A percentile compares a stretch with the other conserved stretches of the same genome.
phyloP scores from a whole-genome alignment of 2,113 vertebrate species.

The Ciconia boyciana region DNA sequence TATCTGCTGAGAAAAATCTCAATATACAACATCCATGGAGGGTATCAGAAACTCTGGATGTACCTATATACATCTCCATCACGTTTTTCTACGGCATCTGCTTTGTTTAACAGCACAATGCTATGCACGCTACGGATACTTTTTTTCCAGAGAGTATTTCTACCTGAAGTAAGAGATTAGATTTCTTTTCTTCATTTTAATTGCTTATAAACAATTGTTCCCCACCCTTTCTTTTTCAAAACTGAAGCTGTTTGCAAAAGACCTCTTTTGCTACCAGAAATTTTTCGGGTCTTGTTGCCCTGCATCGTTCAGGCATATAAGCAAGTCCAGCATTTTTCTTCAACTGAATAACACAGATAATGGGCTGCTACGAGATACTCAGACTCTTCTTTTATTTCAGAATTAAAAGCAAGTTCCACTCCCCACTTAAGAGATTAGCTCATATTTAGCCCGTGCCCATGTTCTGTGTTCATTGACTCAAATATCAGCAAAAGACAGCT shows the following conservation, averaged over 20 bases:
- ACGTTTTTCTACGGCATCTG: neutral
- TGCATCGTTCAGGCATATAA: neutral
- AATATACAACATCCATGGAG: neutral
- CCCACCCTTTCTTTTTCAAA: neutral
- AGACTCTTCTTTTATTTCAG: constrained; percentile 34
- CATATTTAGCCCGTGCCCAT: neutral
- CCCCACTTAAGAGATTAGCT: constrained; percentile 14
- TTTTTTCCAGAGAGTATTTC: neutral
- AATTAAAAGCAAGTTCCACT: constrained; percentile 21
- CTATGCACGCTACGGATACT: neutral
- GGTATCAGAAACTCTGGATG: neutral
- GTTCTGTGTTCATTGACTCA: neutral
- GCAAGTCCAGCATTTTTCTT: constrained; percentile 11
- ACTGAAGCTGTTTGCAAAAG: neutral
- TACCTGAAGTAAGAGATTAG: neutral
- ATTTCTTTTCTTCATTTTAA: neutral
- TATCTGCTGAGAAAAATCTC: neutral
- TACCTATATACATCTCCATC: neutral
- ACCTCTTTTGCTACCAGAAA: neutral
- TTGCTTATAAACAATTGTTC: neutral
- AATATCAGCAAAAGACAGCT: constrained; percentile 28
- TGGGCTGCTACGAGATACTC: neutral
- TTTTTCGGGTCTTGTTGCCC: neutral
- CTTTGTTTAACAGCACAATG: neutral
- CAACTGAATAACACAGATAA: constrained; percentile 38